Evolutionary conservation across 2,113 vertebrate genomes (phyloP), one percentile per base, ranked within the genome.

Genomic region (Ptyas mucosa): DNA sequence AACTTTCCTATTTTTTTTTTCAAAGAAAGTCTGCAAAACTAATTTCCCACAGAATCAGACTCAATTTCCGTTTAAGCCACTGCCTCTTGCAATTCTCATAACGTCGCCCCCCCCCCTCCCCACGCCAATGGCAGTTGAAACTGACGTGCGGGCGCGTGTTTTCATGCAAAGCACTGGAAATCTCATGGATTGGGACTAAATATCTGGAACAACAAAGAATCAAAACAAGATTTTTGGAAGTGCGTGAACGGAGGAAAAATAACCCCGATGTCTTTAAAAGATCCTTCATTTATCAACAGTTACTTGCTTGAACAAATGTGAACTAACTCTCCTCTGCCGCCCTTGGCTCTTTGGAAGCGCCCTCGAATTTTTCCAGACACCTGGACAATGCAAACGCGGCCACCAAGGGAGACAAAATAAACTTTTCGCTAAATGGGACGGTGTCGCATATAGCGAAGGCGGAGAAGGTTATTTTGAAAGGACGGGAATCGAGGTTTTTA

Each of bases 1-100:
- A 97, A 97, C 97, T 97, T 98, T 97, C 96, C 96, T 93, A 90
- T 94, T 94, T 96, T 97, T 97, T 97, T 96, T 96, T 94, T 92
- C 58, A n/a, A 90, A 97, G 95, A 96, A 97, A 97, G 97, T 98
- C 97, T 98, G 98, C 97, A 98, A 98, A 98, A 98, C 97, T 97
- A 98, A 98, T 98, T 98, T 97, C 97, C 98, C 97, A 97, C 97
- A 97, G 98, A 98, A 98, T 97, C 98, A 96, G 96, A 96, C 96
- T 98, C 98, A 98, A 98, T 98, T 98, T 98, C 98, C 97, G 97
- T 98, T 97, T 96, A 97, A 98, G 96, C 96, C 98, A 97, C 95
- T 95, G 95, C 95, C 90, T 92, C 96, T 98, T 96, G 95, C 95
- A 97, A 97, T 97, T 97, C 96, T 97, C 96, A 95, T 95, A 93